Evolutionary conservation across 2,113 vertebrate species (phyloP), one percentile per base, ranked within the genome.

Genomic region (Boleophthalmus pectinirostris): DNA sequence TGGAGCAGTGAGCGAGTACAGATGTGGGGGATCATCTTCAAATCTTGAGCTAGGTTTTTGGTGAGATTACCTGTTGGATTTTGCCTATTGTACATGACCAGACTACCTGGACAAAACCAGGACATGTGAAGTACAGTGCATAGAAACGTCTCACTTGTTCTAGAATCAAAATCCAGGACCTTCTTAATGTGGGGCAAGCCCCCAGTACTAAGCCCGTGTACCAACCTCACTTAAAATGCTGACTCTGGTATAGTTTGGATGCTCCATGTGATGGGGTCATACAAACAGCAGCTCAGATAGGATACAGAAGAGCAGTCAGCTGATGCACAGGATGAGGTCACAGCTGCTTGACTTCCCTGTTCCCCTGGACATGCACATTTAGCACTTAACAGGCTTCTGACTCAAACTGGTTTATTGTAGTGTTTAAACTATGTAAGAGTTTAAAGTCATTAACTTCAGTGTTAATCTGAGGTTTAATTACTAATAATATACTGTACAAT

Each of bases 251-350:
- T 20, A 18, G 49, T 20, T 7, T 21, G 20, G 20, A n/a, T 14
- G 38, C 18, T 2, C 6, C 83, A 77, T 38, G 79, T 83, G 77
- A 74, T 2, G 0, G 8, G 29, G 64, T 38, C 72, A 60, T 21
- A 1, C 0, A 53, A 61, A 74, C 1, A 21, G 69, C 72, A 76
- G 65, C 21, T 38, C 60, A 49, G 74, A 58, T 73, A n/a, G 61
- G 60, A 47, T 10, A 38, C 11, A 20, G 18, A 46, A 0, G 29
- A 69, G 24, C 11, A n/a, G 80, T 88, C 86, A 90, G 84, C 86
- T 87, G 79, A 88, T 54, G 69, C 23, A 57, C 78, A 70, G 77
- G 35, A 75, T 67, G 75, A 78, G 82, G 54, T 80, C 84, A 75
- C 82, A 20, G 11, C 20, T 73, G 73, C 82, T 84, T 49, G 61